These are phyloP conservation scores for Aphrophora alni DNA, from an alignment of 2,888 invertebrate species.

Conservation along the genomic window DNA sequence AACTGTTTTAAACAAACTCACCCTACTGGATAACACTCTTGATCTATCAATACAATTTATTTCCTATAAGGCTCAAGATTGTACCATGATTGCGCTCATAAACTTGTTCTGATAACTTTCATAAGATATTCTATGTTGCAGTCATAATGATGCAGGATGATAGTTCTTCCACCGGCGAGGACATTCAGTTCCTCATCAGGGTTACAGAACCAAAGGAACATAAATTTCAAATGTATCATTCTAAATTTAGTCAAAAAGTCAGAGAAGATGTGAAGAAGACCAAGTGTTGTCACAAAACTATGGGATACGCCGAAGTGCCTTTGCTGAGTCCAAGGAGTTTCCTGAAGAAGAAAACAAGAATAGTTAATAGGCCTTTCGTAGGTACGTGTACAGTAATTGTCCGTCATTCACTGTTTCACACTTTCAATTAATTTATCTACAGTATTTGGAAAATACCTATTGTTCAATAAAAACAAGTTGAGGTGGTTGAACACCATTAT, in stretches of 20 bases:
- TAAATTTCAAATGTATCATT: constrained; percentile 62
- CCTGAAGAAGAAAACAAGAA: constrained; percentile 67
- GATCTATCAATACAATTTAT: no score
- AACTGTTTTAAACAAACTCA: no score
- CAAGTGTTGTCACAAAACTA: constrained; percentile 59
- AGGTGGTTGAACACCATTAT: no score
- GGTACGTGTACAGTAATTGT: constrained; percentile 43
- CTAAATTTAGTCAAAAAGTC: constrained; percentile 58
- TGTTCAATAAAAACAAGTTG: no score
- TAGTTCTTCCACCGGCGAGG: background rate
- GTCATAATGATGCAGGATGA: background rate
- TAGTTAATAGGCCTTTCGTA: constrained; percentile 54
- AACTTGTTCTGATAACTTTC: no score
- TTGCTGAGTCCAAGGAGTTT: constrained; percentile 66
- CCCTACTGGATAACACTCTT: no score
- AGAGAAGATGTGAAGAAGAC: constrained; percentile 57
- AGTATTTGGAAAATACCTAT: no score
- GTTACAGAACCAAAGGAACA: constrained; percentile 37
- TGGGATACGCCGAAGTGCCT: constrained; percentile 71
- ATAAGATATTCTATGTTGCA: background rate
- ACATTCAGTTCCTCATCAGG: constrained; percentile 22
- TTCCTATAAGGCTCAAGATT: no score
- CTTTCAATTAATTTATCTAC: no score
- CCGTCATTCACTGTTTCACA: no score
- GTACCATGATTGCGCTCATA: no score